Percentiles rank a stretch among this genome's conserved stretches.
phyloP scores from a whole-genome alignment of 2,888 invertebrate genomes.

The Allygus modestus region DNA sequence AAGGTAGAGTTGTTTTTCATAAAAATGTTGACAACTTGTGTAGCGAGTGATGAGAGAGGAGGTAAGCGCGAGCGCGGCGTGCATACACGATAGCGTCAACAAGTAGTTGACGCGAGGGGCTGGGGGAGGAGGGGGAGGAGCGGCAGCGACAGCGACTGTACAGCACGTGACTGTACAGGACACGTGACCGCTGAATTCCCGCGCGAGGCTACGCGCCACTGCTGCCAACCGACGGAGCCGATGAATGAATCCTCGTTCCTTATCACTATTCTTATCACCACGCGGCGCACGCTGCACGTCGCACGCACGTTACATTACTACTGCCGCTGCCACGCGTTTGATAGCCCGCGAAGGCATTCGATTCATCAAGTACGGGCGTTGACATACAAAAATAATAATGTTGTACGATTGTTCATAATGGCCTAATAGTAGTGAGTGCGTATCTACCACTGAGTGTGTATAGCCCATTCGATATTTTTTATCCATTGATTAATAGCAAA shows the following conservation, averaged over 20 bases:
- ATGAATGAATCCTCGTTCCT: constrained; percentile 41
- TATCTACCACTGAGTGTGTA: no score
- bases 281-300: constrained; percentile 25
- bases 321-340: not conserved
- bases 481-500: no score
- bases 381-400: no score
- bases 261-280: constrained; percentile 51
- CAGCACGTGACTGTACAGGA: constrained; percentile 11
- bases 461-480: no score
- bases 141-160: constrained; percentile 26
- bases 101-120: constrained; percentile 36
- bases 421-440: no score
- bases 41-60: no score
- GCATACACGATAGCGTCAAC: constrained; percentile 31
- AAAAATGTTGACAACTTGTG: no score
- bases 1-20: no score
- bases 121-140: not conserved
- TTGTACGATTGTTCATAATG: no score
- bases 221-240: constrained; percentile 14
- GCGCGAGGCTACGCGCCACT: constrained; percentile 51
- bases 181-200: constrained; percentile 1
- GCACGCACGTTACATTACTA: not conserved
- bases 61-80: no score
- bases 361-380: no score
- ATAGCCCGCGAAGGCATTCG: not conserved